Evolutionary conservation across 2,113 vertebrate species (phyloP).

Genomic region (Alouatta palliata): DNA sequence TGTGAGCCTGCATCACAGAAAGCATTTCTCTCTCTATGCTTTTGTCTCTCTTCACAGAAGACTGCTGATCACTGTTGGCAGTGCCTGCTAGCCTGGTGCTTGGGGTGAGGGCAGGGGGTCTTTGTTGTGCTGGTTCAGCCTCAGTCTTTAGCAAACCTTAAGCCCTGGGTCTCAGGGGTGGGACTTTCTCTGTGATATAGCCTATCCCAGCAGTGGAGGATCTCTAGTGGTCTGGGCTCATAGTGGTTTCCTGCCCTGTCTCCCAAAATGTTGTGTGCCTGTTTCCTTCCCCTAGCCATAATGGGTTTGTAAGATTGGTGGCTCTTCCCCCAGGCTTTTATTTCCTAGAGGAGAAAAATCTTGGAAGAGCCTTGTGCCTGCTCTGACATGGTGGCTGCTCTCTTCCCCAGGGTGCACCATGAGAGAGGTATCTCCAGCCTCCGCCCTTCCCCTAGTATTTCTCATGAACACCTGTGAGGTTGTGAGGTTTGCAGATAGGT

Average conservation of each 20-base stretch:
- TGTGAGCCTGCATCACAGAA: background rate
- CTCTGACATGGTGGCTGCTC: background rate
- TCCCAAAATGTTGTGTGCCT: no score
- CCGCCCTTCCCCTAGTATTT: background rate
- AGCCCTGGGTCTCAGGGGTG: background rate
- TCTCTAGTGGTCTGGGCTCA: background rate
- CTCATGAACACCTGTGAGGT: background rate
- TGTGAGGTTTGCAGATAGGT: background rate
- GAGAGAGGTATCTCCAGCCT: no score
- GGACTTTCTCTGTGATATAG: background rate
- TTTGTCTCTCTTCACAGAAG: background rate
- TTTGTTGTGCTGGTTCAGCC: background rate
- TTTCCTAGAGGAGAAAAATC: background rate
- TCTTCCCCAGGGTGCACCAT: background rate
- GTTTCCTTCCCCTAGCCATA: background rate
- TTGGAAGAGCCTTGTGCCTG: background rate
- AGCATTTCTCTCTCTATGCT: background rate
- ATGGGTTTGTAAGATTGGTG: background rate
- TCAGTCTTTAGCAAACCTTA: background rate
- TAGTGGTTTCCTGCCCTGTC: background rate
- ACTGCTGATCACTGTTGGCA: background rate
- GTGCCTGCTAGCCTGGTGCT: background rate
- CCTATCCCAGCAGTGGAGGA: background rate
- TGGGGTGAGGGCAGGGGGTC: background rate
- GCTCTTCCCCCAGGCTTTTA: background rate